Percentiles rank a stretch among this genome's conserved stretches.
Conservation (phyloP, 2,797 vertebrate species). For the Chiloscyllium punctatum region DNA sequence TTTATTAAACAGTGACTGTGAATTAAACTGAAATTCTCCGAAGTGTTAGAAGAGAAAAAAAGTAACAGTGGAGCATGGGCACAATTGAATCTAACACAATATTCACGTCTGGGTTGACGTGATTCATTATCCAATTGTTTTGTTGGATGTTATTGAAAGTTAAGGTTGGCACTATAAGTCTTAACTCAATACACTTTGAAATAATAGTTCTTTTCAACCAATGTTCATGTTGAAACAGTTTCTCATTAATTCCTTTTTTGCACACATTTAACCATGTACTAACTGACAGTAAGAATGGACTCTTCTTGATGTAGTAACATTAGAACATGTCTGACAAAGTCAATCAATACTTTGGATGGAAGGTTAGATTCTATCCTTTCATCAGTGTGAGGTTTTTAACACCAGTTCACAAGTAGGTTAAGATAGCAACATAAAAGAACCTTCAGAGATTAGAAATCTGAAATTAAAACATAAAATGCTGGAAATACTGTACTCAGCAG, state of each 20-base stretch:
- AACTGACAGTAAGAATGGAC: neutral
- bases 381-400: no score
- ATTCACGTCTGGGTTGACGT: neutral
- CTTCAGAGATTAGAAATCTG: neutral
- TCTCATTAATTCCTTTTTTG: neutral
- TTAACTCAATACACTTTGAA: neutral
- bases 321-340: neutral
- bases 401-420: neutral
- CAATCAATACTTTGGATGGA: neutral
- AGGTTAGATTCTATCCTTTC: neutral
- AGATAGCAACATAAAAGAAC: neutral
- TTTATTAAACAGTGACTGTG: neutral
- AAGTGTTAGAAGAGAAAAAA: neutral
- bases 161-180: neutral
- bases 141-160: neutral
- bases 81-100: neutral
- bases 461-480: neutral
- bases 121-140: neutral
- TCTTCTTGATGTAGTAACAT: neutral
- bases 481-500: neutral
- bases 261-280: neutral
- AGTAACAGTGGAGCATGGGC: neutral
- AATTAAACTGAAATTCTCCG: slow-evolving; percentile 1
- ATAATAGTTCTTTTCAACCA: neutral
- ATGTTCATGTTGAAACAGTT: neutral